phyloP scores from a whole-genome alignment of 2,797 vertebrate genomes.

The Pseudochirops cupreus region DNA sequence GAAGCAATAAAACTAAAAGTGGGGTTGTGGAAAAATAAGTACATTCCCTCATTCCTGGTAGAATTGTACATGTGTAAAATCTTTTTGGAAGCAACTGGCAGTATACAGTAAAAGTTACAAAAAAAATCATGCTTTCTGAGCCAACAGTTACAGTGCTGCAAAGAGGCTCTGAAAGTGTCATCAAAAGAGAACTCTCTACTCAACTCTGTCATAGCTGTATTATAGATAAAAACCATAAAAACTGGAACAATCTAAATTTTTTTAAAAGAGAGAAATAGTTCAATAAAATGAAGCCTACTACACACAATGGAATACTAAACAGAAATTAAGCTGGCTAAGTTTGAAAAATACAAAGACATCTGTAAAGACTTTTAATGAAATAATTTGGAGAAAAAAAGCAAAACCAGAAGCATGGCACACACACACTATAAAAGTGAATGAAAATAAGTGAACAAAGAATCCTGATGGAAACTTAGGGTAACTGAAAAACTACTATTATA shows the following conservation, averaged over 20 bases:
- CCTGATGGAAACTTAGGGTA: background rate
- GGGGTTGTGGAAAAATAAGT: background rate
- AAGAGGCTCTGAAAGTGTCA: background rate
- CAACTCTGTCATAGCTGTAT: background rate
- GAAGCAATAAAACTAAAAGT: background rate
- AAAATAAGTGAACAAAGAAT: background rate
- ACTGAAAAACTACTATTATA: background rate
- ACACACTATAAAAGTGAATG: background rate
- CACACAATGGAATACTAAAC: background rate
- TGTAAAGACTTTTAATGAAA: background rate
- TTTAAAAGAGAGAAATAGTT: background rate
- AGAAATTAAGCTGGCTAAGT: background rate
- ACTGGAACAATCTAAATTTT: background rate
- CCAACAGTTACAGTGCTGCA: background rate
- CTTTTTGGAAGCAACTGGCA: background rate
- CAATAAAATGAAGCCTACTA: background rate
- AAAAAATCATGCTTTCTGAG: background rate
- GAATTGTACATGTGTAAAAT: background rate
- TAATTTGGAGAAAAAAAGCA: background rate
- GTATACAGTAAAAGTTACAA: background rate
- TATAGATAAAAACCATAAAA: background rate
- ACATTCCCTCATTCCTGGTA: background rate
- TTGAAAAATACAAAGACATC: background rate
- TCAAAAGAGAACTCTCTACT: background rate
- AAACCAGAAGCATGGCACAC: background rate